A percentile compares a stretch with the other conserved stretches of the same genome.
Conservation (phyloP, 2,888 invertebrate genomes). For the Myopa tessellatipennis region DNA sequence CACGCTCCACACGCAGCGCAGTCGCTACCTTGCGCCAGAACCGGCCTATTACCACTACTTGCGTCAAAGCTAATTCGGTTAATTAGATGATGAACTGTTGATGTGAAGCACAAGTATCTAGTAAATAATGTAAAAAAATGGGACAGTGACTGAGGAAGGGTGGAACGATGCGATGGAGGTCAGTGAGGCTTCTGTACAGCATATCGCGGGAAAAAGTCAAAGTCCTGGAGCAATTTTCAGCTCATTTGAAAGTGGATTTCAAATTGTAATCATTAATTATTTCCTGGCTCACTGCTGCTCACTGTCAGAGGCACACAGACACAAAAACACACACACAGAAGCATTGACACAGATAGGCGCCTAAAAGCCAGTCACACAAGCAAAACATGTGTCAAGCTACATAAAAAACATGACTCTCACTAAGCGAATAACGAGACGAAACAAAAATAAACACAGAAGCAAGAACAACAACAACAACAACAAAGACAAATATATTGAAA, state of each 20-base stretch:
- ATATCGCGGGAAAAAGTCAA: neutral
- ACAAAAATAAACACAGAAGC: too few relatives aligned
- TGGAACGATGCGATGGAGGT: neutral
- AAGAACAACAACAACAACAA: neutral
- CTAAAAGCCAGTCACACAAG: conserved; percentile 23
- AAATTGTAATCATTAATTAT: conserved; percentile 24
- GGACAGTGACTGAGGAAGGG: neutral
- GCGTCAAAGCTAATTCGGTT: neutral
- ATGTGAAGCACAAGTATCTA: neutral
- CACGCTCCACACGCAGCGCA: too few relatives aligned
- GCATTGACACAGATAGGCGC: neutral
- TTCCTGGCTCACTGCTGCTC: neutral
- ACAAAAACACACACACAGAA: neutral
- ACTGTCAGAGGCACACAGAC: neutral
- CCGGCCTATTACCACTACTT: too few relatives aligned
- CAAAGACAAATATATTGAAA: conserved; percentile 17
- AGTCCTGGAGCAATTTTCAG: conserved; percentile 32
- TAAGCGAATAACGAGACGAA: too few relatives aligned
- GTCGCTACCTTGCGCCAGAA: too few relatives aligned
- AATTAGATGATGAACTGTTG: neutral
- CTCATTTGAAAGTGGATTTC: conserved; percentile 29
- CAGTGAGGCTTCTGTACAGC: neutral
- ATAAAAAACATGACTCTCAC: too few relatives aligned
- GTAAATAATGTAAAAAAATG: neutral
- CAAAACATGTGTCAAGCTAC: conserved; percentile 14